Base-by-base conservation (phyloP, 2,888 invertebrate genomes). In the Chironomus riparius region DNA sequence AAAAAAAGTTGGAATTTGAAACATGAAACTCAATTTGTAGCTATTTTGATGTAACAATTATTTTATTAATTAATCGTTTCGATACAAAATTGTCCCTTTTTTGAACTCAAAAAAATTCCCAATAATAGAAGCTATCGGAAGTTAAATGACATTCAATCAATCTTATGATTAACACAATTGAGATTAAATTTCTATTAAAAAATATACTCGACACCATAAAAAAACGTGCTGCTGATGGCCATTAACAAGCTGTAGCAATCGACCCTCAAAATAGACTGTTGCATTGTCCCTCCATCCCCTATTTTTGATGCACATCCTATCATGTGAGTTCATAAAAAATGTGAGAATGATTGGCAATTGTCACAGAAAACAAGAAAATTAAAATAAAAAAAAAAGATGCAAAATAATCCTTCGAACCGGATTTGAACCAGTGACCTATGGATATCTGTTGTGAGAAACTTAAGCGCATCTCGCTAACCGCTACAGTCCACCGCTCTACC, bases 401-500 rank as follows among this genome's bases (percentile, higher is more conserved):
- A 38, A 38, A 38, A 38, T 10, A 38, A 38, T 38, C 38, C 38
- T 38, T 38, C 38, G 38, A 38, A 38, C 38, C 38, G 38, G 38
- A 38, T 38, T 38, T 38, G 38, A 38, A 38, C 38, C 38, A 38
- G 38, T 38, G 38, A 38, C 38, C 38, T 38, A 38, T 38, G 38
- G 38, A 38, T 38, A 38, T 10, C 38, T 38, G 38, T 28, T 28
- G n/a, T 38, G 7, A 38, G 38, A 38, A 10, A 10, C 38, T 38
- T 28, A 28, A 28, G 28, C 28, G 3, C 1, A 38, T 28, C 28
- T 28, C 10, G 7, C 10, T 1, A 38, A 10, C 38, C 38, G 10
- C 80, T 81, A 81, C 80, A 81, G 81, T 81, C 80, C 80, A 81
- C 80, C 80, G 80, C 80, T 80, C 80, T 80, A 80, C 79, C 80